Evolutionary conservation across 2,113 vertebrate species (phyloP), one percentile per base, ranked within the genome.

Genomic region (Gyps fulvus): DNA sequence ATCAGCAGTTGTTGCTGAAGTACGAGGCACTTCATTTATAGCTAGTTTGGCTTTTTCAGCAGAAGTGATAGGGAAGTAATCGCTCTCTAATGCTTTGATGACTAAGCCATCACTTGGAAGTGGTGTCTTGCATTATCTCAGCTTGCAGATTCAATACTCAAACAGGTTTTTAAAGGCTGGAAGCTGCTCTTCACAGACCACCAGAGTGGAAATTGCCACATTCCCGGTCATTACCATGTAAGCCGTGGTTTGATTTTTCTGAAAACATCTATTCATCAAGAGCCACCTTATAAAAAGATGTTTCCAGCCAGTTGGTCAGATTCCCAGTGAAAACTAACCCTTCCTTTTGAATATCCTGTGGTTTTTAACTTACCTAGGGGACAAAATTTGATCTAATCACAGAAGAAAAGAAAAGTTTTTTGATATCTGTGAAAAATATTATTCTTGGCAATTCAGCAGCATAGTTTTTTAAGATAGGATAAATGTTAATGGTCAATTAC

Each of bases 41-140:
- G 71, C 55, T 66, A 16, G 45, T 83, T 88, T 43, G 86, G 43
- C 18, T 78, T 70, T 91, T 78, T 67, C 6, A 89, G 19, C 58
- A 81, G 58, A 77, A 93, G 49, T 47, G 50, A 78, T 61, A 78
- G 78, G 71, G 65, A 71, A 83, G 61, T 84, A 89, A 97, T 97
- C 0, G 1, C 61, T 32, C 26, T 62, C 58, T 96, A 96, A 94
- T 78, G 84, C 87, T 90, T 82, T 97, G 94, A 96, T 96, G 92
- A 70, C 83, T 55, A 16, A 85, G 55, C 77, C 22, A 69, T 93
- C 77, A 29, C 73, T 85, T 43, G 90, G n/a, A 96, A 98, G 69
- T 36, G 57, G 62, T 67, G 72, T 7, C 73, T 92, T 92, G n/a
- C 43, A 82, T 97, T 97, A 95, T 95, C 87, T 97, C 94, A 96